A percentile compares a stretch with the other conserved stretches of the same genome.
phyloP scores from a whole-genome alignment of 2,888 invertebrate genomes.

The Ceratothoa steindachneri region DNA sequence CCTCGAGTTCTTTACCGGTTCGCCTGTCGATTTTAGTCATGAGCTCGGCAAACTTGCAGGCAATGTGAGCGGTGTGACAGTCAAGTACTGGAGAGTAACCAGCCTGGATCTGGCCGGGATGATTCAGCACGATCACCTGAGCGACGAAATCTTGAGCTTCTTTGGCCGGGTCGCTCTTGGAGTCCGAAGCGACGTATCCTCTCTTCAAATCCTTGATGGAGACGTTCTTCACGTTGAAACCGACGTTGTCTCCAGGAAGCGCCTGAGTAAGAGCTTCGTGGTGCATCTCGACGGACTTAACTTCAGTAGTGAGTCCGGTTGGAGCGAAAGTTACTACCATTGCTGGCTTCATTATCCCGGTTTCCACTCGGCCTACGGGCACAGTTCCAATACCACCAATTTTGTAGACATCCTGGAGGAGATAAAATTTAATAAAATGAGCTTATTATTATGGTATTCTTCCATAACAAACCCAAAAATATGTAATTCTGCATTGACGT shows the following conservation, averaged over 20 bases:
- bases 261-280: slow-evolving; percentile 96
- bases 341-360: slow-evolving; percentile 93
- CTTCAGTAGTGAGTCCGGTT: slow-evolving; percentile 94
- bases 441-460: background rate
- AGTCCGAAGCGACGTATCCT: slow-evolving; percentile 97
- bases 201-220: slow-evolving; percentile 99
- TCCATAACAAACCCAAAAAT: no score
- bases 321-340: slow-evolving; percentile 93
- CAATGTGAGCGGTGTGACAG: slow-evolving; percentile 99
- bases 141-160: slow-evolving; percentile 91
- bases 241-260: slow-evolving; percentile 98
- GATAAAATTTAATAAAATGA: background rate
- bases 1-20: slow-evolving; percentile 91
- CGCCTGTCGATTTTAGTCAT: slow-evolving; percentile 98
- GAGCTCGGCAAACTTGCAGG: slow-evolving; percentile 98
- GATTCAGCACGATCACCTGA: slow-evolving; percentile 98
- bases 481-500: background rate
- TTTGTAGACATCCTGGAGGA: slow-evolving; percentile 94
- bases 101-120: slow-evolving; percentile 97
- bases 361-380: slow-evolving; percentile 99
- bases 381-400: slow-evolving; percentile 99
- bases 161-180: slow-evolving; percentile 93
- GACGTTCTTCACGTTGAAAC: slow-evolving; percentile 99
- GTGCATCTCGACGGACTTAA: slow-evolving; percentile 99
- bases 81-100: slow-evolving; percentile 99